A percentile compares a stretch with the other conserved stretches of the same genome.
Evolutionary conservation across 2,113 vertebrate species (phyloP).

Genomic region (Gambusia affinis): DNA sequence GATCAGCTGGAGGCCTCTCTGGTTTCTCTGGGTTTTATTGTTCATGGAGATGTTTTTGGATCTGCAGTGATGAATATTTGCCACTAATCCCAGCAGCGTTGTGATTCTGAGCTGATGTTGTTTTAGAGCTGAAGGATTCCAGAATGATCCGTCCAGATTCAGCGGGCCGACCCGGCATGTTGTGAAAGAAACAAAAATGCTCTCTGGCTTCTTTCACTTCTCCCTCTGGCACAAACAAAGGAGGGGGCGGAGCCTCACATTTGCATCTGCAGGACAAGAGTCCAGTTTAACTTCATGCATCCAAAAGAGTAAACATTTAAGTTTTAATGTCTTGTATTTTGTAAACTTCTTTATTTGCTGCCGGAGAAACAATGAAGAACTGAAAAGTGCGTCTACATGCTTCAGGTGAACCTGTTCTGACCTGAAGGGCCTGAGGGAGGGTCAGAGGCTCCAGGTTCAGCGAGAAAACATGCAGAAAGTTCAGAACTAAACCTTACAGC

Average conservation of each 20-base stretch:
- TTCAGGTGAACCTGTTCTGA: background rate
- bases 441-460: too few relatives aligned
- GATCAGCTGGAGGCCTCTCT: slow-evolving; percentile 25
- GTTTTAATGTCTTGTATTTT: background rate
- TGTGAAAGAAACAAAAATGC: slow-evolving; percentile 13
- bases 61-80: slow-evolving; percentile 7
- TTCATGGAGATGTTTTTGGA: background rate
- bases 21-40: slow-evolving; percentile 1
- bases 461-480: too few relatives aligned
- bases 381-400: background rate
- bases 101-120: background rate
- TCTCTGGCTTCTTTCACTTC: slow-evolving; percentile 2
- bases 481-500: background rate
- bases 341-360: background rate
- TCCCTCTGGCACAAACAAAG: slow-evolving; percentile 5
- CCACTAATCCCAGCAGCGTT: background rate
- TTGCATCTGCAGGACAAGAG: too few relatives aligned
- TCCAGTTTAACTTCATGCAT: background rate
- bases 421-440: background rate
- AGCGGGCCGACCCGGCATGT: background rate
- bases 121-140: slow-evolving; percentile 1
- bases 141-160: slow-evolving; percentile 6
- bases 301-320: too few relatives aligned
- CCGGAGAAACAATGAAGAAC: too few relatives aligned
- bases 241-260: background rate